Conservation (phyloP, 2,113 vertebrate species). For the Chauna torquata region DNA sequence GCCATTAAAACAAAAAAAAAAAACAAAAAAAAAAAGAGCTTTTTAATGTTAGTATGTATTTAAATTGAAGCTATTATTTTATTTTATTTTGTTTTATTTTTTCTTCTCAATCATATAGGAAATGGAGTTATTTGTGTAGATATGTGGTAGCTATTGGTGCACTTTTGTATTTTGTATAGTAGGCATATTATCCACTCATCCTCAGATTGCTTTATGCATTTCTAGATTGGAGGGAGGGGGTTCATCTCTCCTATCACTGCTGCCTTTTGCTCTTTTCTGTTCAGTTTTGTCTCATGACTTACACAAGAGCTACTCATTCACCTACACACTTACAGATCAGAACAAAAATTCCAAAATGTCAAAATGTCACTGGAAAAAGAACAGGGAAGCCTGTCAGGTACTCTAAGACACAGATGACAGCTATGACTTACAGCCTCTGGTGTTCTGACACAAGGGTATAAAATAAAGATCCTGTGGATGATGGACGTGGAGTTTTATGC, state of each 20-base stretch:
- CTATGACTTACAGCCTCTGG: not conserved
- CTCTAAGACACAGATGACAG: not conserved
- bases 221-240: not conserved
- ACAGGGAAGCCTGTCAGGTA: not conserved
- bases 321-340: not conserved
- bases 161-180: not conserved
- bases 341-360: not conserved
- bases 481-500: not conserved
- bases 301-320: not conserved
- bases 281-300: not conserved
- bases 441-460: not conserved
- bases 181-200: not conserved
- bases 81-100: not conserved
- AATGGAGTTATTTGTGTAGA: not conserved
- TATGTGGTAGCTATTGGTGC: not conserved
- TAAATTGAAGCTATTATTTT: not conserved
- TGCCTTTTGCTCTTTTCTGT: not conserved
- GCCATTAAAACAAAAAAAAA: not conserved
- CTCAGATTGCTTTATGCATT: not conserved
- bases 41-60: not conserved
- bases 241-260: not conserved
- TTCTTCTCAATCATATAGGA: not conserved
- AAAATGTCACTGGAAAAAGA: not conserved
- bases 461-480: not conserved
- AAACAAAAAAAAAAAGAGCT: not conserved